Evolutionary conservation across 1,140 invertebrate species (phyloP).

Genomic region (Pogonus chalceus): DNA sequence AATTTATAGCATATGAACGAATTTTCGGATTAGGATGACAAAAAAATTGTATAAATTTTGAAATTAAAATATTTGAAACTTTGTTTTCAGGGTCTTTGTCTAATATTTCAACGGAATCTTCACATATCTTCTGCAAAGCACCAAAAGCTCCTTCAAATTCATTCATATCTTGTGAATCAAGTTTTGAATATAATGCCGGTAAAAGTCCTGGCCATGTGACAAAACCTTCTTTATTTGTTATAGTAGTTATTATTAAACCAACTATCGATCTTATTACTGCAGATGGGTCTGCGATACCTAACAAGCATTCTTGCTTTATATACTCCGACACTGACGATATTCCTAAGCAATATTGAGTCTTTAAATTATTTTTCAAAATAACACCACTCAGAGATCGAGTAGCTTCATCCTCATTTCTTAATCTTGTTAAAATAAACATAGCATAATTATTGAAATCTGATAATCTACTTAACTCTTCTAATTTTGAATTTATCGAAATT

Average conservation of each 20-base stretch:
- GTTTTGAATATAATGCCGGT: slow-evolving; percentile 84
- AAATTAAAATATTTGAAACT: slow-evolving; percentile 90
- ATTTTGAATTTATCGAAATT: slow-evolving; percentile 94
- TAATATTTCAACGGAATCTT: slow-evolving; percentile 90
- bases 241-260: slow-evolving; percentile 95
- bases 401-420: slow-evolving; percentile 90
- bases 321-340: slow-evolving; percentile 81
- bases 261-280: slow-evolving; percentile 93
- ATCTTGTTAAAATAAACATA: slow-evolving; percentile 94
- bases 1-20: slow-evolving; percentile 92
- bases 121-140: slow-evolving; percentile 97
- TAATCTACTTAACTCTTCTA: slow-evolving; percentile 96
- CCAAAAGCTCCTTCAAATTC: slow-evolving; percentile 97
- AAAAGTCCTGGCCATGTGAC: slow-evolving; percentile 90
- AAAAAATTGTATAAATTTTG: slow-evolving; percentile 98
- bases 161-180: slow-evolving; percentile 94
- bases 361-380: slow-evolving; percentile 98
- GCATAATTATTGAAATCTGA: slow-evolving; percentile 99
- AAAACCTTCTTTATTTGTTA: slow-evolving; percentile 88
- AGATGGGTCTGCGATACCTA: slow-evolving; percentile 88
- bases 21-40: slow-evolving; percentile 91
- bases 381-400: slow-evolving; percentile 93
- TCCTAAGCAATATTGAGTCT: slow-evolving; percentile 86
- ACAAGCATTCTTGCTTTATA: slow-evolving; percentile 89
- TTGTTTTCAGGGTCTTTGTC: slow-evolving; percentile 85